Evolutionary conservation across 2,888 invertebrate species (phyloP), one percentile per base, ranked within the genome.

Genomic region (Lacanobia oleracea): DNA sequence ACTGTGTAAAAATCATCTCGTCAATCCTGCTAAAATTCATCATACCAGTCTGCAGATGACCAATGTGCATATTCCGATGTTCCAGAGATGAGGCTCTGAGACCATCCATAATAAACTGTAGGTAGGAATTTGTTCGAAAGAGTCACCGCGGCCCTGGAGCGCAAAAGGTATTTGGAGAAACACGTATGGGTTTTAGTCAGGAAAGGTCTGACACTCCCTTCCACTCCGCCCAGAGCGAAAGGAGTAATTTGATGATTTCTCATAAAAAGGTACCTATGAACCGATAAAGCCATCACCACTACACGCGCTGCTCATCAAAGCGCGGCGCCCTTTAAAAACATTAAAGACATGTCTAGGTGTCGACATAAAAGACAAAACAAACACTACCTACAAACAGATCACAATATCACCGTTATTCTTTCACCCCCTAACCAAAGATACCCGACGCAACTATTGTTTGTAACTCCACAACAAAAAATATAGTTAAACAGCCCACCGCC

Each of bases 401-500:
- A 81, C 77, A 81, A 70, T 66, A 78, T 62, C 77, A 88, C 91
- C 87, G 91, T 92, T 91, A 91, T 81, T 82, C 81, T 75, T 81
- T 86, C 77, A 81, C 81, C 67, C 67, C 67, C 61, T 61, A 68
- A 69, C 62, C 68, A 79, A 87, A 77, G 65, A 75, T 56, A 75
- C 72, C 73, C 67, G 81, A 88, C 88, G 87, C 88, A 90, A 90
- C 86, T 75, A 86, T 86, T 83, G 77, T 77, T 79, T 77, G 81
- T 85, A 84, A 82, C 82, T 87, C 87, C 84, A 88, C 87, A 85
- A 88, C 84, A 83, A 87, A 87, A 89, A 89, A 87, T 86, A 89
- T 90, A 90, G 88, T 91, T 88, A 88, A 89, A 91, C 86, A 86
- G 79, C 83, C 86, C 87, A 89, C 88, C 87, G 86, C 88, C 93